A percentile compares a stretch with the other conserved stretches of the same genome.
These are phyloP conservation scores for Sycon ciliatum DNA, from an alignment of 37 sponge, comb jelly and placozoan genomes.

Conservation along the genomic window DNA sequence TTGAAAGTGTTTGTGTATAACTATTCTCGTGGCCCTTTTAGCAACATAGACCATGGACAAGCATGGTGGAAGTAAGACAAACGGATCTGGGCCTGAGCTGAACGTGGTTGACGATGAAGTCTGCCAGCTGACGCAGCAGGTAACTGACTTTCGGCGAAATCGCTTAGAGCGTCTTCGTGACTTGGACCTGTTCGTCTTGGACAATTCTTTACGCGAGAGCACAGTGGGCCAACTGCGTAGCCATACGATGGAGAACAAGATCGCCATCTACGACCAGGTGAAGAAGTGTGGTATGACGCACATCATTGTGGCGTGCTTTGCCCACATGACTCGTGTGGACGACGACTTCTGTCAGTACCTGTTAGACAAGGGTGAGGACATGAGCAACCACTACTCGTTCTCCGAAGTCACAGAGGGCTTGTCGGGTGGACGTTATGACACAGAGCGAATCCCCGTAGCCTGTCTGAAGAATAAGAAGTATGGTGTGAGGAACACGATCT, in stretches of 20 bases:
- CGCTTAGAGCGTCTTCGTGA: slow-evolving; percentile 29
- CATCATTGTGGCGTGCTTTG: slow-evolving; percentile 69
- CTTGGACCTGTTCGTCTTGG: slow-evolving; percentile 66
- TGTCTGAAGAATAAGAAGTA: slow-evolving; percentile 58
- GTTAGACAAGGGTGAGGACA: slow-evolving; percentile 38
- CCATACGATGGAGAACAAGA: slow-evolving; percentile 74
- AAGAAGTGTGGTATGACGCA: slow-evolving; percentile 56
- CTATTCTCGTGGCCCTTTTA: too few relatives aligned
- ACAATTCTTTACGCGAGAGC: slow-evolving; percentile 88
- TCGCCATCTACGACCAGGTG: slow-evolving; percentile 49
- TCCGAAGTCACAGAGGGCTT: slow-evolving; percentile 53
- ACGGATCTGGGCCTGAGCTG: too few relatives aligned
- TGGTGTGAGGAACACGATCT: slow-evolving; percentile 46
- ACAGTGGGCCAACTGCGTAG: slow-evolving; percentile 71
- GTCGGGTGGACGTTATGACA: slow-evolving; percentile 34
- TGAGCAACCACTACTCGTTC: slow-evolving; percentile 45
- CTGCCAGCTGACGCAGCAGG: background rate
- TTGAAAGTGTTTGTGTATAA: too few relatives aligned
- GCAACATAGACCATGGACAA: too few relatives aligned
- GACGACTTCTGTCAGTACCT: slow-evolving; percentile 59
- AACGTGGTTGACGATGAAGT: background rate
- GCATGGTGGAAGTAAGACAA: too few relatives aligned
- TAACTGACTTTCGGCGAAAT: background rate
- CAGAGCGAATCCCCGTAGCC: slow-evolving; percentile 42
- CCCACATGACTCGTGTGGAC: slow-evolving; percentile 60